Conservation (phyloP, 2,888 invertebrate species). For the Aethes cnicana region DNA sequence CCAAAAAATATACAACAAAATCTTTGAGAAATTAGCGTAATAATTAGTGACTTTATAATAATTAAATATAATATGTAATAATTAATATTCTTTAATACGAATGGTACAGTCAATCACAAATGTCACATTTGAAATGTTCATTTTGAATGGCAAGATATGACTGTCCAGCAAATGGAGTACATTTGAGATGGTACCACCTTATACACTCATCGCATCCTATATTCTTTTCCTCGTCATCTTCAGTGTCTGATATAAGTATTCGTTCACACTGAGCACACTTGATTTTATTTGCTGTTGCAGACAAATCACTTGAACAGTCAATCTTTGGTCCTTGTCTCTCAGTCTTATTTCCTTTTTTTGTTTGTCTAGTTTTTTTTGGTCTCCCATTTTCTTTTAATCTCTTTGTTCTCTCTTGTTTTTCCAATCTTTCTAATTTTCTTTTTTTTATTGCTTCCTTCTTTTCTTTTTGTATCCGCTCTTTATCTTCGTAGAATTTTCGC, state of each 20-base stretch:
- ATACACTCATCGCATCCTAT: conserved; percentile 34
- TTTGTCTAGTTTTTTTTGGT: too few relatives aligned
- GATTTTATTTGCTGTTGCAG: conserved; percentile 25
- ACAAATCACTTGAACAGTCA: conserved; percentile 34
- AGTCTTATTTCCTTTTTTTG: conserved; percentile 23
- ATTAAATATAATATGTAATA: conserved; percentile 6
- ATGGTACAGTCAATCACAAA: conserved; percentile 29
- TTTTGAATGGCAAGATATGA: conserved; percentile 32
- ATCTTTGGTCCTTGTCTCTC: conserved; percentile 16
- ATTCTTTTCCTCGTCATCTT: conserved; percentile 40
- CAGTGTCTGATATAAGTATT: conserved; percentile 38
- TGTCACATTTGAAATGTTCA: conserved; percentile 33
- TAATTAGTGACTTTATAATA: conserved; percentile 27
- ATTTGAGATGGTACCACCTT: conserved; percentile 37
- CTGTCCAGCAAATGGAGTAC: conserved; percentile 35
- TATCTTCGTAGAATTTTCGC: conserved; percentile 36
- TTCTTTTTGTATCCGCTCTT: conserved; percentile 36
- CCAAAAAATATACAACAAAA: too few relatives aligned
- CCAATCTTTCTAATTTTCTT: conserved; percentile 36
- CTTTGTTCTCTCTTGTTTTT: conserved; percentile 30
- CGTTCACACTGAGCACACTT: conserved; percentile 38
- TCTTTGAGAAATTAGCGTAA: too few relatives aligned
- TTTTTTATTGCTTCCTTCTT: conserved; percentile 38
- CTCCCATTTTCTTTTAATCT: too few relatives aligned
- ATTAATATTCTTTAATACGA: conserved; percentile 28